Evolutionary conservation across 1,140 invertebrate genomes (phyloP).

Genomic region (Drosophila nigrodunni): DNA sequence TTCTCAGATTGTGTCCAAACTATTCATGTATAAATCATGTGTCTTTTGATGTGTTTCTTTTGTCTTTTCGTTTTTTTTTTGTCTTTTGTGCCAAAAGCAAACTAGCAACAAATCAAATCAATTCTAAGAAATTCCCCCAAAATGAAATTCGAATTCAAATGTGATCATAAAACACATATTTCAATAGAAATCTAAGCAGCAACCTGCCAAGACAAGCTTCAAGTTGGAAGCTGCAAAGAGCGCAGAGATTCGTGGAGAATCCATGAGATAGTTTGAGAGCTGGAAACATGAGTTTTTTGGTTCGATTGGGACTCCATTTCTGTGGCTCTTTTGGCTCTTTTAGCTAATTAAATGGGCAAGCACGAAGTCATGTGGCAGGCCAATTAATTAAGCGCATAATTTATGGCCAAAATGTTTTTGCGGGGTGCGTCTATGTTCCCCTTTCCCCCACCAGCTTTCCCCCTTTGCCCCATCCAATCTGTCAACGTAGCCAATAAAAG

Average conservation of each 20-base stretch:
- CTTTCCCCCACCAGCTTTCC: neutral
- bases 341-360: constrained; percentile 69
- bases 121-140: constrained; percentile 51
- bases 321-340: constrained; percentile 10
- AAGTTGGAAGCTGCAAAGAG: constrained; percentile 25
- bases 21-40: constrained; percentile 42
- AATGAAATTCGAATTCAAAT: constrained; percentile 64
- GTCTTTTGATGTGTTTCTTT: constrained; percentile 13
- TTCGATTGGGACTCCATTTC: neutral
- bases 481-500: constrained; percentile 60
- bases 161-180: constrained; percentile 53
- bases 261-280: constrained; percentile 20
- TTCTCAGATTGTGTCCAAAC: constrained; percentile 35
- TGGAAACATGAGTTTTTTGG: neutral
- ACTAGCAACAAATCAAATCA: constrained; percentile 50
- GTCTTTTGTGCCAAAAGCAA: constrained; percentile 8
- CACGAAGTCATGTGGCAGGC: constrained; percentile 55
- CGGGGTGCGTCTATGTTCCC: constrained; percentile 2
- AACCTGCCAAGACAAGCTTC: constrained; percentile 53
- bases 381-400: constrained; percentile 82
- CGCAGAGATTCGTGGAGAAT: constrained; percentile 9
- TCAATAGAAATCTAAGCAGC: constrained; percentile 59
- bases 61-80: constrained; percentile 22
- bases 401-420: constrained; percentile 69
- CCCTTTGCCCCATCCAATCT: constrained; percentile 20